These are phyloP conservation scores for Gavia stellata DNA, from an alignment of 2,113 vertebrate species.

Conservation along the genomic window DNA sequence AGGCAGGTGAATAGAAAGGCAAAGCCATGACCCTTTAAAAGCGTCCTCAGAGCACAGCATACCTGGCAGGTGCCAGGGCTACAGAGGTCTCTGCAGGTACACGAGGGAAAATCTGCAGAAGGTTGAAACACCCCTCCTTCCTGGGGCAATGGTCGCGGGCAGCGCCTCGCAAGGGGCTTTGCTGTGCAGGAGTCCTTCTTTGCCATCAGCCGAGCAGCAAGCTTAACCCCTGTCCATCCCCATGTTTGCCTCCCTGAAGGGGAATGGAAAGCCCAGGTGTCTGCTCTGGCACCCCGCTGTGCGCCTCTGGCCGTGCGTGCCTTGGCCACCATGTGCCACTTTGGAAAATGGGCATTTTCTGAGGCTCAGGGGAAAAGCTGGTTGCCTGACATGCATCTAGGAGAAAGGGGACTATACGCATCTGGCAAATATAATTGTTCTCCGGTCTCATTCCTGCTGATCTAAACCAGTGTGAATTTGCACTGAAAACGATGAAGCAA, in stretches of 20 bases:
- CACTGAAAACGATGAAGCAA: not conserved
- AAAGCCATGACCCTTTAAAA: not conserved
- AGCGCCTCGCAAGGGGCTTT: not conserved
- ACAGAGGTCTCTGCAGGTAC: not conserved
- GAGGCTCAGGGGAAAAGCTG: not conserved
- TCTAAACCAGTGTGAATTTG: not conserved
- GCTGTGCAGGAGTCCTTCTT: not conserved
- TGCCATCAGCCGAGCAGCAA: not conserved
- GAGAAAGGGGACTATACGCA: not conserved
- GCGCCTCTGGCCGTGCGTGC: rapidly evolving
- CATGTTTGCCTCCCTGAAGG: not conserved
- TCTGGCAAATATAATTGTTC: not conserved
- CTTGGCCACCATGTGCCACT: not conserved
- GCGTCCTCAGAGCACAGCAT: not conserved
- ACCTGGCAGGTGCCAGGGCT: no score
- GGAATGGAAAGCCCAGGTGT: not conserved
- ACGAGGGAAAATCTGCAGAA: not conserved
- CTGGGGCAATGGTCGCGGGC: not conserved
- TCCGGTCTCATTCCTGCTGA: not conserved
- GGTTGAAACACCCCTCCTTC: not conserved
- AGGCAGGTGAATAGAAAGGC: not conserved
- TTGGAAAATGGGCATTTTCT: not conserved
- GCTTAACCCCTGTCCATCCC: not conserved
- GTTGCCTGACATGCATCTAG: not conserved
- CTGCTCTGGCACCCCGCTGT: not conserved